Conservation (phyloP, 2,888 invertebrate species). For the Neocrepidodera transversa region DNA sequence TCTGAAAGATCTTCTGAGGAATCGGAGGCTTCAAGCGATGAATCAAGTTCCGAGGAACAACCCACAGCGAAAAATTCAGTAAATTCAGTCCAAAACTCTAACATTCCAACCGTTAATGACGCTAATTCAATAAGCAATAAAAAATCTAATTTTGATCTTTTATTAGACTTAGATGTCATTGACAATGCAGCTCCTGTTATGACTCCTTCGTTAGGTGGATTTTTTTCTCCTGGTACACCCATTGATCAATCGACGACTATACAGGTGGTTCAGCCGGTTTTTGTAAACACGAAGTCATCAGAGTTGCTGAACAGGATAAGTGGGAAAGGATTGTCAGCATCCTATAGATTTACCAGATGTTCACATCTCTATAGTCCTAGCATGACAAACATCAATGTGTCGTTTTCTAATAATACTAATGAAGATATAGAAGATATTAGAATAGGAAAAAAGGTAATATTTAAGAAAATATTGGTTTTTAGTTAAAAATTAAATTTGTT, state of each 20-base stretch:
- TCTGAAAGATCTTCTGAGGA: slow-evolving; percentile 36
- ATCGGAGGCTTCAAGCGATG: slow-evolving; percentile 40
- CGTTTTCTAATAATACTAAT: slow-evolving; percentile 75
- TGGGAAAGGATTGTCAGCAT: slow-evolving; percentile 71
- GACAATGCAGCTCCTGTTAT: slow-evolving; percentile 76
- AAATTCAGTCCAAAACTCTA: background rate
- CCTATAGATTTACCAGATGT: slow-evolving; percentile 76
- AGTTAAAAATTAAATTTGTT: slow-evolving; percentile 34
- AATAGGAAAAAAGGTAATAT: slow-evolving; percentile 74
- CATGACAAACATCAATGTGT: slow-evolving; percentile 84
- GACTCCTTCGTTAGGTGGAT: slow-evolving; percentile 83
- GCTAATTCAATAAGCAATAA: slow-evolving; percentile 27
- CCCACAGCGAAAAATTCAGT: slow-evolving; percentile 23
- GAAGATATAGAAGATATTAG: slow-evolving; percentile 74
- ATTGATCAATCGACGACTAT: slow-evolving; percentile 56
- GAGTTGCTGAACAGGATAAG: slow-evolving; percentile 77
- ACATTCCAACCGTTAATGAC: slow-evolving; percentile 29
- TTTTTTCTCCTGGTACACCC: slow-evolving; percentile 69
- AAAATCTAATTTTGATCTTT: slow-evolving; percentile 78
- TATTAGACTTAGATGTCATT: slow-evolving; percentile 81
- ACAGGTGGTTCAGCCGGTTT: slow-evolving; percentile 68
- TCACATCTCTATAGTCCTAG: slow-evolving; percentile 82
- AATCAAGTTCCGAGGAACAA: slow-evolving; percentile 35
- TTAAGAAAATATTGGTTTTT: background rate
- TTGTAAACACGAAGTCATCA: slow-evolving; percentile 65